Evolutionary conservation across 2,797 vertebrate species (phyloP).

Genomic region (Acestrorhynchus altus): DNA sequence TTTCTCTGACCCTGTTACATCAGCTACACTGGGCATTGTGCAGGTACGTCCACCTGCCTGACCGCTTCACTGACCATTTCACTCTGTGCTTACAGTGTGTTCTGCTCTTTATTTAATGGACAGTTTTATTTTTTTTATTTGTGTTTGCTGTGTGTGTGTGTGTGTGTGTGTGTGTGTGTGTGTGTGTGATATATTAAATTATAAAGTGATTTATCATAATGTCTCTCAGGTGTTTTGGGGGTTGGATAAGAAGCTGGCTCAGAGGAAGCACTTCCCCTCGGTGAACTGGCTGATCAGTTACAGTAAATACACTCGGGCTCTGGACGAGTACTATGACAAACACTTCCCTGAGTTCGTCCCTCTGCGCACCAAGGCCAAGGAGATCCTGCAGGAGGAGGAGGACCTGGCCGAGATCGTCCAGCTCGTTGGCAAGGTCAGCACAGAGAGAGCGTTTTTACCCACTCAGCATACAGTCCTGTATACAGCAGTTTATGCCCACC

Average conservation of each 20-base stretch:
- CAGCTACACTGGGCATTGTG: constrained; percentile 96
- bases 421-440: constrained; percentile 93
- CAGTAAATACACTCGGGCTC: constrained; percentile 95
- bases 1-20: constrained; percentile 98
- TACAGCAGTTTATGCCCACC: too few species aligned
- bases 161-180: too few species aligned
- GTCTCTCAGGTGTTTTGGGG: constrained; percentile 92
- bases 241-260: constrained; percentile 97
- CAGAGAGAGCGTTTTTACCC: too few species aligned
- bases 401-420: constrained; percentile 98
- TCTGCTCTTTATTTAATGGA: too few species aligned
- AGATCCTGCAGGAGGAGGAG: constrained; percentile 98
- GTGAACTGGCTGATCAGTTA: constrained; percentile 99
- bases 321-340: constrained; percentile 97
- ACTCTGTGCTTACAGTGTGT: too few species aligned
- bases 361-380: constrained; percentile 95
- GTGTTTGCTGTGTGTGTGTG: too few species aligned
- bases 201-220: too few species aligned
- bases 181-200: too few species aligned
- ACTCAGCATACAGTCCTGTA: too few species aligned
- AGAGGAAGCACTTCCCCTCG: constrained; percentile 97
- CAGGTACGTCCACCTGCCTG: constrained; percentile 84
- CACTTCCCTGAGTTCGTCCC: constrained; percentile 97
- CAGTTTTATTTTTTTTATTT: too few species aligned
- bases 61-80: too few species aligned